Conservation (phyloP, 2,888 invertebrate species). For the Drosophila percnosoma region DNA sequence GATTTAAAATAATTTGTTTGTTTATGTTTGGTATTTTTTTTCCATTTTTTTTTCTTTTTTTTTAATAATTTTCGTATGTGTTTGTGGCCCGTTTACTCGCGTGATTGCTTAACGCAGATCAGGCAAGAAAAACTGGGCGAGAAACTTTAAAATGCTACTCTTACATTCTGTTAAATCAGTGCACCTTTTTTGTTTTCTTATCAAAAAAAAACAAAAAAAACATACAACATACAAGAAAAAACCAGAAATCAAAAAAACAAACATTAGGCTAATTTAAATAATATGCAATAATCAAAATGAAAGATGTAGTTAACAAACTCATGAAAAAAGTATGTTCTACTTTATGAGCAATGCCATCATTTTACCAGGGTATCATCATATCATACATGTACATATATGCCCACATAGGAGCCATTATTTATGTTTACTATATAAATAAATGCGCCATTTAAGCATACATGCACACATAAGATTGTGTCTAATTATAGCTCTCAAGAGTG, state of each 20-base stretch:
- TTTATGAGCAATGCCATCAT: conserved; percentile 6
- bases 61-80: conserved; percentile 43
- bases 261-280: conserved; percentile 41
- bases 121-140: conserved; percentile 82
- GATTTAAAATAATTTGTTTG: conserved; percentile 54
- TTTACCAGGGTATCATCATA: conserved; percentile 12
- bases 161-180: conserved; percentile 84
- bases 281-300: conserved; percentile 13
- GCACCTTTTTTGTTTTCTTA: conserved; percentile 76
- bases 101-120: conserved; percentile 79
- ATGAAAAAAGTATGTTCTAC: not conserved
- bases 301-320: not conserved
- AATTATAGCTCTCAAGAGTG: conserved; percentile 19
- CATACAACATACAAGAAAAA: conserved; percentile 17
- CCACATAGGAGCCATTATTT: not conserved
- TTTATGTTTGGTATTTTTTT: conserved; percentile 43
- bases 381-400: conserved; percentile 9
- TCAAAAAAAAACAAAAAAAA: conserved; percentile 35
- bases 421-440: conserved; percentile 2
- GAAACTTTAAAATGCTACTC: conserved; percentile 84
- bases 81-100: conserved; percentile 81
- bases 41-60: conserved; percentile 20
- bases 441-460: conserved; percentile 14
- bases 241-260: conserved; percentile 20
- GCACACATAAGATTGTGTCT: conserved; percentile 3